Percentiles rank a stretch among this genome's conserved stretches.
phyloP scores from a whole-genome alignment of 2,888 invertebrate genomes.

The Anaspis maculata region DNA sequence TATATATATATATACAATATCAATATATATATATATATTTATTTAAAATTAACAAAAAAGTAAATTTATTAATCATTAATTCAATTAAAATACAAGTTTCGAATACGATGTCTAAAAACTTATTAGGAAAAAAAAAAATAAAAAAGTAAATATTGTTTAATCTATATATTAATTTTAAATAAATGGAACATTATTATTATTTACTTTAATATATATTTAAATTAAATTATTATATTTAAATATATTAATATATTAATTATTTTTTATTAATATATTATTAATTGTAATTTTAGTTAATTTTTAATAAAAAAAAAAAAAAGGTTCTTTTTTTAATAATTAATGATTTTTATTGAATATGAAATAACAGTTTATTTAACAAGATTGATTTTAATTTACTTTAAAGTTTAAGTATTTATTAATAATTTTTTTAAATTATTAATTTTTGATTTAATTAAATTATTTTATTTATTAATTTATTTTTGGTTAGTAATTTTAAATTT shows the following conservation, averaged over 20 bases:
- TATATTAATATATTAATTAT: conserved; percentile 9
- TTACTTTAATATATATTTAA: neutral
- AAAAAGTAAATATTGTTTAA: conserved; percentile 12
- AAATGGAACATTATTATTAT: conserved; percentile 15
- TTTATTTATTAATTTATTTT: neutral
- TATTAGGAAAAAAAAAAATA: conserved; percentile 9
- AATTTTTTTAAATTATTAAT: conserved; percentile 1
- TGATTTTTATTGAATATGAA: too few relatives aligned
- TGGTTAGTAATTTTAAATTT: neutral
- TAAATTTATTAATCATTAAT: too few relatives aligned
- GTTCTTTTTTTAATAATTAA: conserved; percentile 1
- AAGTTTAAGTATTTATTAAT: neutral
- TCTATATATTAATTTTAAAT: conserved; percentile 18
- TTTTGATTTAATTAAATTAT: neutral
- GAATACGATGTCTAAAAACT: conserved; percentile 4
- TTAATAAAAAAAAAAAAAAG: conserved; percentile 6
- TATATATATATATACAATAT: conserved; percentile 2
- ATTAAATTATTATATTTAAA: conserved; percentile 13
- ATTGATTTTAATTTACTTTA: too few relatives aligned
- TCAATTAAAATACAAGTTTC: conserved; percentile 5
- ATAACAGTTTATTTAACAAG: too few relatives aligned
- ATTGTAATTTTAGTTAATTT: conserved; percentile 8
- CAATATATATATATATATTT: conserved; percentile 4
- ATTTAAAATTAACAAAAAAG: conserved; percentile 3
- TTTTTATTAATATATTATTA: conserved; percentile 8